Evolutionary conservation across 2,797 vertebrate genomes (phyloP), one percentile per base, ranked within the genome.

Genomic region (Siniperca obscura): DNA sequence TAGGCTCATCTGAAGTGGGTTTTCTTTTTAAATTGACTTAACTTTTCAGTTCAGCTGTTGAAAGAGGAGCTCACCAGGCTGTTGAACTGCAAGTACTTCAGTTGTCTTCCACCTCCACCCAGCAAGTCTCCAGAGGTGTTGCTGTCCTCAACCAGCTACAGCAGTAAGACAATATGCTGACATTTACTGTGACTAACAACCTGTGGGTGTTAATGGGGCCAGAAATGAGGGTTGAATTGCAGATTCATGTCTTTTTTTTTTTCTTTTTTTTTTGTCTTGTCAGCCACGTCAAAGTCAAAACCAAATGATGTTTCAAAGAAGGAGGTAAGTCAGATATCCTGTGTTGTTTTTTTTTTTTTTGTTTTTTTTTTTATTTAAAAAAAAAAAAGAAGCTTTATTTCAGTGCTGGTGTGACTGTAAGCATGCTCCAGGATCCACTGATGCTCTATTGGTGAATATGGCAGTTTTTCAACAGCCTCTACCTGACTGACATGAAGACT

Each of bases 41-140:
- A 48, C 5, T 3, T 72, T 84, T 76, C 76, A 99, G 98, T 97
- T 92, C 98, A 98, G 92, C 91, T 94, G 70, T 78, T 99, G 90
- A 99, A 98, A 93, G 97, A 97, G 42, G 94, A 97, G 68, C 93
- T 99, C 60, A 94, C 93, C 59, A 94, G 91, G 78, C 94, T 99
- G 85, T 84, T 98, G 85, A 95, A 96, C 72, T 98, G 93, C 87
- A 94, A 96, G 50, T 99, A 98, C 92, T 99, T 99, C 95, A 96
- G 95, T 88, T 93, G 90, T 92, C 93, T 97, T 84, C 96, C 96
- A 0, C 86, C 94, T 90, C 95, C 96, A 87, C 94, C 93, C 46
- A 94, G 78, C 65, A 86, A 90, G 70, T 81, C 88, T 70, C 86
- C 68, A 25, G 82, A 95, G 59, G 64, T n/a, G 4, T 74, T 86